A percentile compares a stretch with the other conserved stretches of the same genome.
phyloP scores from a whole-genome alignment of 2,113 vertebrate species.

The Aleadryas rufinucha region DNA sequence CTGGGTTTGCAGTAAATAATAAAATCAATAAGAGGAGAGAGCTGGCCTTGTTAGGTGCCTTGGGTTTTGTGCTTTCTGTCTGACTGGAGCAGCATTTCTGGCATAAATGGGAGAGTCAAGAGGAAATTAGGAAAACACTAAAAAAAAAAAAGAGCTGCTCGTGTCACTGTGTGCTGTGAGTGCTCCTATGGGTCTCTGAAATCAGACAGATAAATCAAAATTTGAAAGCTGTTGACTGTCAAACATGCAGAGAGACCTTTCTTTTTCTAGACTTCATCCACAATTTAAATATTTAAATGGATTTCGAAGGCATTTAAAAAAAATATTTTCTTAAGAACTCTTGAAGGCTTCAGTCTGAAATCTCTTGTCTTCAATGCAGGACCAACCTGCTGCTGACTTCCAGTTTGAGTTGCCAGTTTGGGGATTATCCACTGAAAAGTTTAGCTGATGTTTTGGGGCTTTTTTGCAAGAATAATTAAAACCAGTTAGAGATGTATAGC shows the following conservation, averaged over 20 bases:
- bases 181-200: neutral
- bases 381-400: neutral
- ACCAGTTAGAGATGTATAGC: neutral
- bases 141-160: neutral
- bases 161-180: fast-evolving
- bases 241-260: neutral
- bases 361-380: neutral
- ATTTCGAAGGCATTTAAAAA: neutral
- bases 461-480: neutral
- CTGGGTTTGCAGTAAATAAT: neutral
- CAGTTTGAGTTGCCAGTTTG: neutral
- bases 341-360: neutral
- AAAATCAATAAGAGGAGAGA: neutral
- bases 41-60: neutral
- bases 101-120: neutral
- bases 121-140: neutral
- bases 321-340: neutral
- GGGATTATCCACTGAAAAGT: neutral
- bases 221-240: neutral
- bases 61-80: neutral
- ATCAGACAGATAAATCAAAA: neutral
- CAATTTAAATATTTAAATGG: neutral
- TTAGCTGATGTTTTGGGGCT: neutral
- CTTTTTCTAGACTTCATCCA: neutral
- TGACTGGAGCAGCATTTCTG: neutral